Evolutionary conservation across 2,888 invertebrate species (phyloP), one percentile per base, ranked within the genome.

Genomic region (Dolichomitus sp.): DNA sequence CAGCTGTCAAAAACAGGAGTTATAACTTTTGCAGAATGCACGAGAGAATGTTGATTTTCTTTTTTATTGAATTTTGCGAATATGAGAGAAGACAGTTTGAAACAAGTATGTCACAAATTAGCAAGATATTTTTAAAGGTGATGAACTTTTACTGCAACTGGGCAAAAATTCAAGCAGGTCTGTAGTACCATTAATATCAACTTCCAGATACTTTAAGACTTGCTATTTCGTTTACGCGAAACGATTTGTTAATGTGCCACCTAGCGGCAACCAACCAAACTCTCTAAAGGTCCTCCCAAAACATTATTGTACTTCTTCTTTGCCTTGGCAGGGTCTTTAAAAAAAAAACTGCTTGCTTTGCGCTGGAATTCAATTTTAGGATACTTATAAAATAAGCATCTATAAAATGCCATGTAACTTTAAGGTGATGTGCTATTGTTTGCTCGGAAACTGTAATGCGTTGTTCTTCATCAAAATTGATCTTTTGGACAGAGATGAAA

Each of bases 1-100:
- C 59, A 37, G 37, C 37, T 37, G 59, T 33, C 59, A n/a, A 30
- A 37, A 59, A 37, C 59, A n/a, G n/a, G 59, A 37, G n/a, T 17
- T 37, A 37, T 37, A 3, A 17, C 1, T 37, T 17, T 30, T 7
- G 5, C 30, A 6, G 12, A 57, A n/a, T 27, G 17, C n/a, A 54
- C 7, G 27, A 23, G 27, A 27, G 52, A 52, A 23, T 19, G 9
- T 52, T 3, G 6, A 17, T 19, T 52, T 17, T 52, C 17, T 48
- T 52, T 19, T 23, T 57, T 57, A 5, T 57, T n/a, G 1, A 30
- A 57, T n/a, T n/a, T 57, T 30, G 14, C 30, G 52, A 52, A 19
- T 12, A 19, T 19, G 9, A 5, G 14, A n/a, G 5, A 45, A 45
- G n/a, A 45, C n/a, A n/a, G 1, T 45, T 45, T n/a, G 3, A 45